These are phyloP conservation scores for Agrotis segetum DNA, from an alignment of 2,888 invertebrate genomes.

Conservation along the genomic window DNA sequence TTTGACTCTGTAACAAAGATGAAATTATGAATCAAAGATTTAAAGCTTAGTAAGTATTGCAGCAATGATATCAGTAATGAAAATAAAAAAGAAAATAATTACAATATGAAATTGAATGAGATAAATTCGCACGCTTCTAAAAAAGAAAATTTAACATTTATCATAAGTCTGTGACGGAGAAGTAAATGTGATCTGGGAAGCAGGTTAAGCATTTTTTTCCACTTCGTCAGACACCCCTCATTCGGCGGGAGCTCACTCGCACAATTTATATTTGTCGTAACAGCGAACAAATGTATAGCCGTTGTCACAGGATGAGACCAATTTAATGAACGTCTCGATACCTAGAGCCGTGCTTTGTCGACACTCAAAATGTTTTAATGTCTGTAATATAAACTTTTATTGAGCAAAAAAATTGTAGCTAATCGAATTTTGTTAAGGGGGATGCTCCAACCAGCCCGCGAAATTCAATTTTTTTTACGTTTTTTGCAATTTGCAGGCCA, in stretches of 20 bases:
- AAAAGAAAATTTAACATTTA: slow-evolving; percentile 72
- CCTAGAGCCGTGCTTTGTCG: slow-evolving; percentile 63
- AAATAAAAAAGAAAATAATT: slow-evolving; percentile 10
- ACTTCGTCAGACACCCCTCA: slow-evolving; percentile 80
- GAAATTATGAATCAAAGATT: not conserved
- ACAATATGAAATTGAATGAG: slow-evolving; percentile 42
- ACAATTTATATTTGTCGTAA: slow-evolving; percentile 77
- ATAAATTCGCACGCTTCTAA: slow-evolving; percentile 35
- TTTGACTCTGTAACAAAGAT: slow-evolving; percentile 94
- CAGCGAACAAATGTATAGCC: slow-evolving; percentile 72
- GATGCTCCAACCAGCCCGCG: too few species aligned
- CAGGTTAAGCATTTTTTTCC: slow-evolving; percentile 86
- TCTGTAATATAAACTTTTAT: slow-evolving; percentile 59
- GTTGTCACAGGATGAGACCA: slow-evolving; percentile 76
- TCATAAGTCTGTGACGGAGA: slow-evolving; percentile 78
- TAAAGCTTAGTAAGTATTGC: not conserved
- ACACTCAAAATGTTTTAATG: slow-evolving; percentile 72
- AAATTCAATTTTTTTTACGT: too few species aligned
- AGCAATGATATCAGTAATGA: not conserved
- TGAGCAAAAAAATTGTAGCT: not conserved
- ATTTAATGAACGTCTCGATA: slow-evolving; percentile 80
- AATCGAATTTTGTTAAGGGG: not conserved
- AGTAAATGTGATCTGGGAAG: slow-evolving; percentile 84
- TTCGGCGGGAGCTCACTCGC: slow-evolving; percentile 74
- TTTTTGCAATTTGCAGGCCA: too few species aligned